Percentiles rank a stretch among this genome's conserved stretches.
phyloP scores from a whole-genome alignment of 2,888 invertebrate genomes.

The Dusona sp. region DNA sequence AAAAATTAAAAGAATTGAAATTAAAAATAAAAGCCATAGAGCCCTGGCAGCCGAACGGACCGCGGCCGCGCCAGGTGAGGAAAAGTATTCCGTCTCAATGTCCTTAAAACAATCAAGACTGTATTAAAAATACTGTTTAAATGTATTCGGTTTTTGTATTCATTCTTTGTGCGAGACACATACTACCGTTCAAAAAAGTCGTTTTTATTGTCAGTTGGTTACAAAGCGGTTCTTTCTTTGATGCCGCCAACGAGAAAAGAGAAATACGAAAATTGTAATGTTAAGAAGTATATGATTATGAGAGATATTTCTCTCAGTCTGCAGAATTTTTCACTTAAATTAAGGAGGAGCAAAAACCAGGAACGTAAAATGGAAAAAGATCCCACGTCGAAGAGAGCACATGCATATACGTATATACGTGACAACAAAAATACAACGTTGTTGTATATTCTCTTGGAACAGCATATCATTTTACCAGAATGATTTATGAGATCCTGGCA shows the following conservation, averaged over 20 bases:
- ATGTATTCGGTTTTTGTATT: neutral
- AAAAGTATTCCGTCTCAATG: too few species aligned
- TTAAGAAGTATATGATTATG: conserved; percentile 43
- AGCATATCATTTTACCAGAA: conserved; percentile 55
- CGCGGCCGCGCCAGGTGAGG: too few species aligned
- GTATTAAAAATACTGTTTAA: neutral
- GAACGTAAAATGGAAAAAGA: neutral
- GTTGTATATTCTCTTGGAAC: conserved; percentile 18
- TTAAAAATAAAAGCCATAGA: too few species aligned
- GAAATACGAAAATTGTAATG: neutral
- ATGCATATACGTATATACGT: neutral
- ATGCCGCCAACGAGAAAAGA: neutral
- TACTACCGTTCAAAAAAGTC: neutral
- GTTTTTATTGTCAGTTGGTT: neutral
- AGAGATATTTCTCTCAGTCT: conserved; percentile 26
- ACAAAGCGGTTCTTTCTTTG: neutral
- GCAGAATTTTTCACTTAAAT: neutral
- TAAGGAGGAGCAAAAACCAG: neutral
- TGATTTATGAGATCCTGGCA: conserved; percentile 60
- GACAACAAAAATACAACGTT: neutral
- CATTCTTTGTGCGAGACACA: neutral
- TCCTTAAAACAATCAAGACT: neutral
- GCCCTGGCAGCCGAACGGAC: too few species aligned
- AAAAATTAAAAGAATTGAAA: too few species aligned
- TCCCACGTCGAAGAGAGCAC: neutral